Conservation (phyloP, 2,888 invertebrate genomes). For the Trimorus sp. region DNA sequence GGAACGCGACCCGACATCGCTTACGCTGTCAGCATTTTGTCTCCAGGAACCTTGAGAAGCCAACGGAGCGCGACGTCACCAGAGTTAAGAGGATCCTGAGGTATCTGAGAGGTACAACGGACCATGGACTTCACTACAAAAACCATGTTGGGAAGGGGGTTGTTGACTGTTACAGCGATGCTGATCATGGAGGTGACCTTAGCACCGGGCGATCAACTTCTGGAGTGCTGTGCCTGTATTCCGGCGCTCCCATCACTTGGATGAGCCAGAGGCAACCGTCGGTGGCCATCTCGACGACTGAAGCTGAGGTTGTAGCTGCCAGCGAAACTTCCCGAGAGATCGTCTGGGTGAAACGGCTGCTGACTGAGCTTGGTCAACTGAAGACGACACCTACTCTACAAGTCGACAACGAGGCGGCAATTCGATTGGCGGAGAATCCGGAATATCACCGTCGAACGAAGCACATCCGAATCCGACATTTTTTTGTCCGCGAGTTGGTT, state of each 20-base stretch:
- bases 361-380: constrained; percentile 67
- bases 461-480: constrained; percentile 72
- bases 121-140: constrained; percentile 68
- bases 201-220: constrained; percentile 73
- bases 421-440: constrained; percentile 72
- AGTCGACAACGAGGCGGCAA: constrained; percentile 73
- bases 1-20: constrained; percentile 72
- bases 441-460: constrained; percentile 73
- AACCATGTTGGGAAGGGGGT: not conserved
- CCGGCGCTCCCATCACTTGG: constrained; percentile 70
- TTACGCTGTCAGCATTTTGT: constrained; percentile 70
- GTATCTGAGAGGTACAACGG: constrained; percentile 70
- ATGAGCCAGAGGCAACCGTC: no score
- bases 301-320: constrained; percentile 74
- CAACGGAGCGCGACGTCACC: constrained; percentile 67
- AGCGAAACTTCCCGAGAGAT: constrained; percentile 71
- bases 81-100: constrained; percentile 73
- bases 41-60: constrained; percentile 68
- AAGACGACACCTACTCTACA: constrained; percentile 66
- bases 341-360: constrained; percentile 72
- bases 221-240: constrained; percentile 66
- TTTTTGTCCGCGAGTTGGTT: constrained; percentile 71
- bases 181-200: constrained; percentile 75
- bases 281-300: constrained; percentile 70
- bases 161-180: constrained; percentile 70